A percentile compares a stretch with the other conserved stretches of the same genome.
Conservation (phyloP, 2,888 invertebrate species). For the Leucania comma region DNA sequence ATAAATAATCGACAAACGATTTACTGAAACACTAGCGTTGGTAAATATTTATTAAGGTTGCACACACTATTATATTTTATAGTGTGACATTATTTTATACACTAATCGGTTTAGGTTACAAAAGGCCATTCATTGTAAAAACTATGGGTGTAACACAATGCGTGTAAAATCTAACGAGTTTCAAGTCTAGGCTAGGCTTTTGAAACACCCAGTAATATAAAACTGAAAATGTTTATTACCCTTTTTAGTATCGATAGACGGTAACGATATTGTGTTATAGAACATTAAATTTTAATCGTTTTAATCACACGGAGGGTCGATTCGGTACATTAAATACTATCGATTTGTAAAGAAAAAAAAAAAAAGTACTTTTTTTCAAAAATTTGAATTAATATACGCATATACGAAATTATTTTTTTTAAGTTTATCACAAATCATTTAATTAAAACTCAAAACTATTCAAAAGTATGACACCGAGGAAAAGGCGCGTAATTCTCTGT, state of each 20-base stretch:
- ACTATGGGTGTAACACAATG: constrained; percentile 27
- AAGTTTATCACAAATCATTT: too few species aligned
- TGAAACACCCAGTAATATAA: constrained; percentile 26
- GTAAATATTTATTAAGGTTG: constrained; percentile 13
- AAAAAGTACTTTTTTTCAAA: too few species aligned
- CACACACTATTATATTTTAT: neutral
- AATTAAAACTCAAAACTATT: too few species aligned
- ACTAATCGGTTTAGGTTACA: constrained; percentile 6
- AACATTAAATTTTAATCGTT: too few species aligned
- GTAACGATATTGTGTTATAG: too few species aligned
- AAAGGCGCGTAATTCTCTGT: too few species aligned
- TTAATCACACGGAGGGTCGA: too few species aligned
- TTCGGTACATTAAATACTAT: too few species aligned
- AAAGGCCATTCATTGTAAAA: constrained; percentile 21
- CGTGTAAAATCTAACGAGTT: constrained; percentile 32
- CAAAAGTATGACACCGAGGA: too few species aligned
- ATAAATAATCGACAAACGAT: neutral
- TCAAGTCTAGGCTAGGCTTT: constrained; percentile 20
- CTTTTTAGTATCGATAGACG: neutral
- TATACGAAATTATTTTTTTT: too few species aligned
- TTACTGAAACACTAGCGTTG: constrained; percentile 2
- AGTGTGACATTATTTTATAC: neutral
- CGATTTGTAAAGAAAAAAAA: too few species aligned
- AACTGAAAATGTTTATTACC: constrained; percentile 10
- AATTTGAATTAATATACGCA: too few species aligned